Evolutionary conservation across 2,797 vertebrate genomes (phyloP).

Genomic region (Yasuhikotakia modesta): DNA sequence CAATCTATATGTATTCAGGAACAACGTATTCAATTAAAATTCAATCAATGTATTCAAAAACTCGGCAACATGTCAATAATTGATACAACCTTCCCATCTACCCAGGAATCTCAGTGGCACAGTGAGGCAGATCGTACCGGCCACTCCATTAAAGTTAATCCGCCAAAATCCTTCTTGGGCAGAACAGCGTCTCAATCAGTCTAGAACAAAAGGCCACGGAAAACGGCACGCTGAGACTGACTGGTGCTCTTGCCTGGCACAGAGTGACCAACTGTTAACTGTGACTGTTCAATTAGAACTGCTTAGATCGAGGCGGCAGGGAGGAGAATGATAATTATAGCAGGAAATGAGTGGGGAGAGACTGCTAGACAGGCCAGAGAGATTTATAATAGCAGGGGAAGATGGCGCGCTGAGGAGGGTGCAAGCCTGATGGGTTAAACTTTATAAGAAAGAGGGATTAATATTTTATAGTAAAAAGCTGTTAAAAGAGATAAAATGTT

Average conservation of each 20-base stretch:
- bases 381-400: constrained; percentile 26
- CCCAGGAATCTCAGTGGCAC: constrained; percentile 38
- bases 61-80: constrained; percentile 50
- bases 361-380: background rate
- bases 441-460: background rate
- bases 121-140: constrained; percentile 27
- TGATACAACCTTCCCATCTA: constrained; percentile 49
- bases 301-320: constrained; percentile 30
- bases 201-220: constrained; percentile 51
- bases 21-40: too few relatives aligned
- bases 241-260: constrained; percentile 35
- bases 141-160: constrained; percentile 60
- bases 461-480: background rate
- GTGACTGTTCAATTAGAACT: constrained; percentile 48
- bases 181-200: constrained; percentile 52
- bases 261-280: constrained; percentile 46
- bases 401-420: constrained; percentile 10
- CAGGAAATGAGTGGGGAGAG: constrained; percentile 21
- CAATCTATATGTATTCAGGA: too few relatives aligned
- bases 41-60: background rate
- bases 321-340: constrained; percentile 36
- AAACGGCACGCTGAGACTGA: constrained; percentile 42
- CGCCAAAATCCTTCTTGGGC: constrained; percentile 54
- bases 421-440: constrained; percentile 15
- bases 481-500: background rate